Base-by-base conservation (phyloP, 2,797 vertebrate species). In the Manis crassicaudata region DNA sequence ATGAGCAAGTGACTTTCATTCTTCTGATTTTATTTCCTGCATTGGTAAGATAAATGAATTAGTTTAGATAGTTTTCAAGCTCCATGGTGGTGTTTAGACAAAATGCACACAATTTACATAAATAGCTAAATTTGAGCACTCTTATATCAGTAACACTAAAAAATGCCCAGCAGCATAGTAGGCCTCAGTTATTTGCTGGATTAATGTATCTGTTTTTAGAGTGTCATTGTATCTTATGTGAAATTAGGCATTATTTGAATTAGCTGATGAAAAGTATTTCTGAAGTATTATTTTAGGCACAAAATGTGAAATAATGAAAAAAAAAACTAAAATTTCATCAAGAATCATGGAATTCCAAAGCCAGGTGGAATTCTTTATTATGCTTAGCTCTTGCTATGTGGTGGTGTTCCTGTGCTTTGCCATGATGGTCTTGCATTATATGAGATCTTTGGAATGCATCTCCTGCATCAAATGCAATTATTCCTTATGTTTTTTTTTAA, bases 271-370 rank as follows among this genome's bases (percentile, higher is more conserved):
- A 82, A 90, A 73, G 54, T 54, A 56, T 88, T 46, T 75, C 50
- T 13, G 7, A 93, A 72, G n/a, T 92, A 27, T 77, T 25, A 75
- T 14, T 80, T 80, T 32, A 70, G 67, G 35, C 35, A 86, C 76
- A 95, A 93, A 68, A 86, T 88, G 73, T 50, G 88, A 92, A 85
- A 85, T 81, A 50, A 63, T 35, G 32, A n/a, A 62, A 63, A 88
- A 79, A 85, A 67, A 92, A 93, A 90, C 80, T 32, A 40, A 65
- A 63, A 72, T 54, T 46, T 23, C 73, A 27, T 76, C 32, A 35
- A 37, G 83, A 90, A 73, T 70, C 43, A 43, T 29, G 77, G 20
- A 92, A 54, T 62, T 32, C 46, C 60, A 58, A 12, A 93, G 52
- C 58, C 46, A 54, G 32, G 27, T 40, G 43, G 70, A 27, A 80